Percentiles rank a stretch among this genome's conserved stretches.
Conservation (phyloP, 2,888 invertebrate species). For the Acanthosepion lycidas region DNA sequence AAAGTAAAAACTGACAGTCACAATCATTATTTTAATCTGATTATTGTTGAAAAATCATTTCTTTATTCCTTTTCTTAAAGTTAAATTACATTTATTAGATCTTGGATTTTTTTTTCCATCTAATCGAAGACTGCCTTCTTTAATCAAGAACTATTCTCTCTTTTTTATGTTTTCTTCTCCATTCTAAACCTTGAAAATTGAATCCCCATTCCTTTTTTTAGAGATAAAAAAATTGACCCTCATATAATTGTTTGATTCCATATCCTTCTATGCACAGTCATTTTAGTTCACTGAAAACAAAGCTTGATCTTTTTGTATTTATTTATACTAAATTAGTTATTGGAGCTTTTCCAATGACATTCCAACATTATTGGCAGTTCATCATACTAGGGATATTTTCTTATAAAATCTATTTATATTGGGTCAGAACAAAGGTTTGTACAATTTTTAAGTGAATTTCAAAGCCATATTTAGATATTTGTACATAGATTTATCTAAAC, state of each 20-base stretch:
- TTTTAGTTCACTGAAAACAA: neutral
- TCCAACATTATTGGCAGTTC: neutral
- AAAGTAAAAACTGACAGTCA: slow-evolving; percentile 6
- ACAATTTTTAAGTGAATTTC: no score
- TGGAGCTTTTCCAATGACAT: neutral
- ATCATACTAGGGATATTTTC: neutral
- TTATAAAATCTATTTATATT: no score
- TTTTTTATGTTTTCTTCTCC: neutral
- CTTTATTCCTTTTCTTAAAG: neutral
- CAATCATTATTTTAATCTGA: slow-evolving; percentile 5
- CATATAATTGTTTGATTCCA: neutral
- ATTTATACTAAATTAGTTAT: neutral
- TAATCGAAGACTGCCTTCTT: neutral
- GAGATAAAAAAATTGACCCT: no score
- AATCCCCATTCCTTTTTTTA: neutral
- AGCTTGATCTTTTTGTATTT: neutral
- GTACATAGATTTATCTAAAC: no score
- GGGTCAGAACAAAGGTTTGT: no score
- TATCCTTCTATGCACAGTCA: neutral
- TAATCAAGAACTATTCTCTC: neutral
- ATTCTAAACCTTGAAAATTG: neutral
- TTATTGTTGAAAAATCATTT: neutral
- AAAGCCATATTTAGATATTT: no score
- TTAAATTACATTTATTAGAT: slow-evolving; percentile 34
- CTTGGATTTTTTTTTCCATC: neutral